phyloP scores from a whole-genome alignment of 2,797 vertebrate genomes.

The Myotis pilosus region DNA sequence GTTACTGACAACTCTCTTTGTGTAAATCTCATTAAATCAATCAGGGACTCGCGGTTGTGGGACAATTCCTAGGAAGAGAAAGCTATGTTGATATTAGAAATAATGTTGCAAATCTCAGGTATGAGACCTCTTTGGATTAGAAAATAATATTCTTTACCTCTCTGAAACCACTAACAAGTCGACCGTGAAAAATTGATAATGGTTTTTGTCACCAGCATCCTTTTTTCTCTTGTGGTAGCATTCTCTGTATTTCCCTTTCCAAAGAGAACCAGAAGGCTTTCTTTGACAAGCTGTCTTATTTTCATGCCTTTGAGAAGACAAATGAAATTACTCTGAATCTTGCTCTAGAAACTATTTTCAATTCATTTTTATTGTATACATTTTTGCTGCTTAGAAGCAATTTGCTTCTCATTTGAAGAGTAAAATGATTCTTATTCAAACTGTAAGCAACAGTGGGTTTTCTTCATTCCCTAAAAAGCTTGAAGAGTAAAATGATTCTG shows the following conservation, averaged over 20 bases:
- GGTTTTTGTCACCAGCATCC: neutral
- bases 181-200: conserved; percentile 59
- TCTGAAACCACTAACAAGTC: conserved; percentile 43
- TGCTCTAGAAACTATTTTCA: conserved; percentile 30
- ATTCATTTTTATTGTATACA: conserved; percentile 11
- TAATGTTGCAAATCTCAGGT: conserved; percentile 62
- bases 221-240: neutral
- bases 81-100: conserved; percentile 54
- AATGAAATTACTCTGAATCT: conserved; percentile 31
- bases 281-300: conserved; percentile 39
- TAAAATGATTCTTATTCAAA: conserved; percentile 23
- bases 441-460: neutral
- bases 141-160: conserved; percentile 63
- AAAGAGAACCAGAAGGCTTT: conserved; percentile 1
- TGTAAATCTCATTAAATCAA: conserved; percentile 74
- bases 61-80: conserved; percentile 55
- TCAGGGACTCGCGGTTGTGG: neutral
- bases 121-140: conserved; percentile 46
- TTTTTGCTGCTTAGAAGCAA: conserved; percentile 37
- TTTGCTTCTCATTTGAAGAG: conserved; percentile 53
- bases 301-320: conserved; percentile 45
- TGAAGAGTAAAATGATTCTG: conserved; percentile 23
- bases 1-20: conserved; percentile 71
- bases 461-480: conserved; percentile 2
- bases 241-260: neutral